Percentiles rank a stretch among this genome's conserved stretches.
phyloP scores from a whole-genome alignment of 2,113 vertebrate species.

The Dendrocopos noguchii region DNA sequence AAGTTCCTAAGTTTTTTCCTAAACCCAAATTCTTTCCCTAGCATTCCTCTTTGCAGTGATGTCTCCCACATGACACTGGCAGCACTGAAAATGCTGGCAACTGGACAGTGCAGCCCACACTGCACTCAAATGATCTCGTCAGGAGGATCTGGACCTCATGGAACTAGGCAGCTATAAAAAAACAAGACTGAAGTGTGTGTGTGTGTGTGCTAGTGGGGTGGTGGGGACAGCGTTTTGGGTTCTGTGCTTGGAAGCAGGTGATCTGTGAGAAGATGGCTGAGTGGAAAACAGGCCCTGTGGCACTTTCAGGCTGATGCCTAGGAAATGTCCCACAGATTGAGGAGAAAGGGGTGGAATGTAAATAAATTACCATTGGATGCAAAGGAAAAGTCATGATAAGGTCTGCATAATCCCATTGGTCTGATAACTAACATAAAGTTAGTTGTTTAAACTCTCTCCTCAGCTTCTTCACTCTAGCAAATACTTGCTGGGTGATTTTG shows the following conservation, averaged over 20 bases:
- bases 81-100: not conserved
- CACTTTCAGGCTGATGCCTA: no score
- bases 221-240: not conserved
- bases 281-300: not conserved
- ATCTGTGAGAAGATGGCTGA: rapidly evolving
- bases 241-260: not conserved
- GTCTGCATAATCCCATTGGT: no score
- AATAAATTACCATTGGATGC: no score
- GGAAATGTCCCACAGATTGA: no score
- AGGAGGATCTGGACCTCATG: not conserved
- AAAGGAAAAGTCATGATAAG: no score
- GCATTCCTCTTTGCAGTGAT: not conserved
- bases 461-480: no score
- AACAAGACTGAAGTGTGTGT: not conserved
- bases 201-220: not conserved
- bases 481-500: no score
- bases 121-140: not conserved
- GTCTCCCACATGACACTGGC: not conserved
- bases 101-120: not conserved
- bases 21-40: not conserved
- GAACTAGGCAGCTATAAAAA: not conserved
- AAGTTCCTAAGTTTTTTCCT: not conserved
- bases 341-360: no score
- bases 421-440: no score
- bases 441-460: no score